Evolutionary conservation across 1,140 invertebrate genomes (phyloP).

Genomic region (Danaus plexippus): DNA sequence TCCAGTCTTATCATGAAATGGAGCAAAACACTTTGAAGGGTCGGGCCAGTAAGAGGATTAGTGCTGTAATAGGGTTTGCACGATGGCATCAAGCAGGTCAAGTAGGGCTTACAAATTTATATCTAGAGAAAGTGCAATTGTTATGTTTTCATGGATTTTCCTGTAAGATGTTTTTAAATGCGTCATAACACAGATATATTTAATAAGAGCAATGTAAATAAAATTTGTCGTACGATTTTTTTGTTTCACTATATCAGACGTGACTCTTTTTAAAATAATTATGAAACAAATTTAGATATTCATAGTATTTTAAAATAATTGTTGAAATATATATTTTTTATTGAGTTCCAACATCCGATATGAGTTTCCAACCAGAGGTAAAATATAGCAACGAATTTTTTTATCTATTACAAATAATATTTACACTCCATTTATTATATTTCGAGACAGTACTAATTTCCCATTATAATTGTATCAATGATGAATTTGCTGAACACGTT

Average conservation of each 20-base stretch:
- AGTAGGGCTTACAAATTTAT: slow-evolving; percentile 20
- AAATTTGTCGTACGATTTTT: not conserved
- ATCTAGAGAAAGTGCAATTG: slow-evolving; percentile 11
- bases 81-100: slow-evolving; percentile 19
- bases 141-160: slow-evolving; percentile 1
- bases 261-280: not conserved
- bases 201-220: not conserved
- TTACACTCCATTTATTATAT: too few relatives aligned
- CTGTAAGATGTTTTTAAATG: not conserved
- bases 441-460: too few relatives aligned
- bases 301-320: too few relatives aligned
- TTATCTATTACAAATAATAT: too few relatives aligned
- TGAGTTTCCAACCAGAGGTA: too few relatives aligned
- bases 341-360: too few relatives aligned
- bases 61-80: slow-evolving; percentile 24
- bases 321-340: too few relatives aligned
- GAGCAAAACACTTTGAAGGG: slow-evolving; percentile 10
- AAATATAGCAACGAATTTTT: too few relatives aligned
- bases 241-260: not conserved
- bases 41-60: slow-evolving; percentile 24
- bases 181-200: not conserved
- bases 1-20: slow-evolving; percentile 7
- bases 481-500: not conserved
- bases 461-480: too few relatives aligned
- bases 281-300: too few relatives aligned